These are phyloP conservation scores for Drosophila pandora DNA, from an alignment of 1,140 invertebrate genomes.

Conservation along the genomic window DNA sequence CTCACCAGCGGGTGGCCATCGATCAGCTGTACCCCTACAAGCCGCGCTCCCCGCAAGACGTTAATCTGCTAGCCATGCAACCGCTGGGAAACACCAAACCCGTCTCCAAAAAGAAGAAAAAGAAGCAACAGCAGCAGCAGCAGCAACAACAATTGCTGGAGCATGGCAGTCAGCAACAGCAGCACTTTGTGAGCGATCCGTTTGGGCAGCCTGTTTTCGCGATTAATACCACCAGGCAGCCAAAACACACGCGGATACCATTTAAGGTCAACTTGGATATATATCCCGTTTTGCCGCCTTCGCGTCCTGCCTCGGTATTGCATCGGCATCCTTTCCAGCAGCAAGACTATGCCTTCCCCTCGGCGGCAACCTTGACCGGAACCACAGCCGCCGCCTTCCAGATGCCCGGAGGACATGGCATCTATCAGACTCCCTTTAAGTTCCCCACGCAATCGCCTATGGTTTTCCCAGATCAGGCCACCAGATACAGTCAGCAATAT, in stretches of 20 bases:
- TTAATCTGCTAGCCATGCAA: slow-evolving; percentile 75
- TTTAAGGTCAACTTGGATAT: slow-evolving; percentile 78
- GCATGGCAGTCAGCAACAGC: slow-evolving; percentile 59
- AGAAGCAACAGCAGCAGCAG: slow-evolving; percentile 52
- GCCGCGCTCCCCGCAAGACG: slow-evolving; percentile 71
- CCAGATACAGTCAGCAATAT: slow-evolving; percentile 61
- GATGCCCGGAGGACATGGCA: slow-evolving; percentile 14
- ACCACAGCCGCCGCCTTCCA: slow-evolving; percentile 35
- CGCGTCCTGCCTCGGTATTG: slow-evolving; percentile 61
- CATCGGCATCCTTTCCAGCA: slow-evolving; percentile 68
- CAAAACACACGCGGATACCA: slow-evolving; percentile 64
- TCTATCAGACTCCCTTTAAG: slow-evolving; percentile 63
- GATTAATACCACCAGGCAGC: slow-evolving; percentile 66
- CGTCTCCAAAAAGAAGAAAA: slow-evolving; percentile 65
- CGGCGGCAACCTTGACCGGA: slow-evolving; percentile 37
- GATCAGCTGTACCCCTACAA: slow-evolving; percentile 78
- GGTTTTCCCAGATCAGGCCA: slow-evolving; percentile 65
- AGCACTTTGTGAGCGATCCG: slow-evolving; percentile 32
- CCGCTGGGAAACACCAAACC: slow-evolving; percentile 39
- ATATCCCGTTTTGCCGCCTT: slow-evolving; percentile 70
- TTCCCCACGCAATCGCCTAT: slow-evolving; percentile 64
- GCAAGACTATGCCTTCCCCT: slow-evolving; percentile 57
- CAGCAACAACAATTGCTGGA: slow-evolving; percentile 52
- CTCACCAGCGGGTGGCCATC: slow-evolving; percentile 73
- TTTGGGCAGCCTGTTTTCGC: slow-evolving; percentile 34